These are phyloP conservation scores for Brachyrhaphis roseni DNA, from an alignment of 2,797 vertebrate species.

Conservation along the genomic window DNA sequence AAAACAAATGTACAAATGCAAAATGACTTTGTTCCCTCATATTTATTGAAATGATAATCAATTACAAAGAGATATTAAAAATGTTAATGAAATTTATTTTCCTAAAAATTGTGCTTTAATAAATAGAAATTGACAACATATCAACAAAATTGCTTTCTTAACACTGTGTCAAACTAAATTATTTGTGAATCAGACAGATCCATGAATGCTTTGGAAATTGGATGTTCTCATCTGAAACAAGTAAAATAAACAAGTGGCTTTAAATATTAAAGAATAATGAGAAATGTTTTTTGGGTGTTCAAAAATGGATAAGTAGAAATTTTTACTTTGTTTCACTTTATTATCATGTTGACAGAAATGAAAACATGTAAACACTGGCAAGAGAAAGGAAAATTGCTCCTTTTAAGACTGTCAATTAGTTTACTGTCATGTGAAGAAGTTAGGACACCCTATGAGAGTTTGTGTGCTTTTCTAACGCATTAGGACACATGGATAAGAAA, in stretches of 20 bases:
- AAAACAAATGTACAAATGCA: background rate
- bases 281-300: background rate
- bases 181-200: background rate
- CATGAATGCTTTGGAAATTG: background rate
- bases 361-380: background rate
- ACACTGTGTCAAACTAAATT: background rate
- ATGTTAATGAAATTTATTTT: background rate
- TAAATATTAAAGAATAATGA: background rate
- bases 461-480: background rate
- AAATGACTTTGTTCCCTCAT: background rate
- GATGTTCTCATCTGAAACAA: background rate
- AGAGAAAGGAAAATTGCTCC: background rate
- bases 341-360: background rate
- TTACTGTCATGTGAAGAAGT: background rate
- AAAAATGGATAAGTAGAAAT: background rate
- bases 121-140: background rate
- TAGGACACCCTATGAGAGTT: background rate
- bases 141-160: background rate
- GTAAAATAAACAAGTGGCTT: background rate
- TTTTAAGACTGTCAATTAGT: background rate
- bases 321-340: background rate
- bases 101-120: background rate
- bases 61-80: background rate
- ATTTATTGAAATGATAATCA: background rate
- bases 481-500: background rate